These are phyloP conservation scores for Centroberyx gerrardi DNA, from an alignment of 2,797 vertebrate species.

Conservation along the genomic window DNA sequence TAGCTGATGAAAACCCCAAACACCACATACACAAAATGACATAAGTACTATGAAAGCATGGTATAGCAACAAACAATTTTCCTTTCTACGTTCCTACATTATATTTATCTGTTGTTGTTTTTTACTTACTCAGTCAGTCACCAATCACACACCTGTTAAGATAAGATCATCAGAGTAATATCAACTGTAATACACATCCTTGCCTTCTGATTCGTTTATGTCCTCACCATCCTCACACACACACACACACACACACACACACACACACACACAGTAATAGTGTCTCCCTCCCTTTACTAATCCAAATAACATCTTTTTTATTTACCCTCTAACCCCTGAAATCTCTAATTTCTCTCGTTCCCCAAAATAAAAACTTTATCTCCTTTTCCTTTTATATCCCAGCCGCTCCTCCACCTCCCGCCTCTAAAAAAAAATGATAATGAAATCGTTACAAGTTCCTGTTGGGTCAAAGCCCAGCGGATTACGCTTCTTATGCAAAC, in stretches of 20 bases:
- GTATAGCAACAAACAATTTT: neutral
- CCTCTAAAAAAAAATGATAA: slow-evolving; percentile 46
- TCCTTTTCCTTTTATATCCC: neutral
- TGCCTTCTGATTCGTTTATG: too few species aligned
- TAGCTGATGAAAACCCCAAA: neutral
- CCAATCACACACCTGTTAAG: too few species aligned
- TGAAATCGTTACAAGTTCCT: slow-evolving; percentile 60
- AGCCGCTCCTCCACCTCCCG: neutral
- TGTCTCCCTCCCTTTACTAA: neutral
- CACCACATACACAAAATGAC: neutral
- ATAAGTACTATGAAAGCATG: too few species aligned
- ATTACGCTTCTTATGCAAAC: slow-evolving; percentile 83
- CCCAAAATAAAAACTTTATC: slow-evolving; percentile 13
- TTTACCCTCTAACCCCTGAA: neutral
- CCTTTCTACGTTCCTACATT: neutral
- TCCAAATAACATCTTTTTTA: slow-evolving; percentile 5
- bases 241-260: slow-evolving; percentile 7
- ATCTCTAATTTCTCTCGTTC: neutral
- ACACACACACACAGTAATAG: slow-evolving; percentile 3
- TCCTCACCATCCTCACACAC: neutral
- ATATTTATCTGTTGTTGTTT: too few species aligned
- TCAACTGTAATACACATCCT: too few species aligned
- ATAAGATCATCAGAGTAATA: too few species aligned
- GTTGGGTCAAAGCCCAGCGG: slow-evolving; percentile 44
- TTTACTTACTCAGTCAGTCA: too few species aligned